Evolutionary conservation across 2,113 vertebrate species (phyloP).

Genomic region (Tragelaphus scriptus): DNA sequence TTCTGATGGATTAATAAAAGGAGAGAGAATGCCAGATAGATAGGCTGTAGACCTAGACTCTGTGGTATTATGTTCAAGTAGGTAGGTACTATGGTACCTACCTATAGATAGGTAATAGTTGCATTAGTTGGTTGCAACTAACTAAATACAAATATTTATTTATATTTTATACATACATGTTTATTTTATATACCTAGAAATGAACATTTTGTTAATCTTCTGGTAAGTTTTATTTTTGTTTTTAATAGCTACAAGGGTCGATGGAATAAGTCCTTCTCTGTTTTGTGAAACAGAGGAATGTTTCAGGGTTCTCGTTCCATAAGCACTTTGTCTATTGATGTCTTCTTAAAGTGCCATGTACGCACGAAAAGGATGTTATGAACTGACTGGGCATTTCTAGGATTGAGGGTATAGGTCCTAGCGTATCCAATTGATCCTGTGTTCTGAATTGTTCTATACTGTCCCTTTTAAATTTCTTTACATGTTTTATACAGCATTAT

Average conservation of each 20-base stretch:
- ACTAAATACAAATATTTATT: neutral
- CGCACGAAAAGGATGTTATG: neutral
- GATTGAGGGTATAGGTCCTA: neutral
- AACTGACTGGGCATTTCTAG: neutral
- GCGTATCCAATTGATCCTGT: neutral
- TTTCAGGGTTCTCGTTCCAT: neutral
- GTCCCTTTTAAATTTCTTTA: neutral
- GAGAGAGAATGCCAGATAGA: neutral
- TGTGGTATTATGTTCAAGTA: neutral
- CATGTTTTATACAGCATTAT: neutral
- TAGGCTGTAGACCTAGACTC: neutral
- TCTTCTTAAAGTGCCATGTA: neutral
- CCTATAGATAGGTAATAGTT: neutral
- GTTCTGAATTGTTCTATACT: neutral
- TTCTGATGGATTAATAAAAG: neutral
- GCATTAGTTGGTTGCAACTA: neutral
- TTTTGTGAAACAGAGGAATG: neutral
- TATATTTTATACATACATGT: neutral
- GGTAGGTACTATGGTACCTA: no score
- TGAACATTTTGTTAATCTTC: neutral
- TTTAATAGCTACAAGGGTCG: neutral
- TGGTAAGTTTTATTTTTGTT: conserved; percentile 16
- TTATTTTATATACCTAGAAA: neutral
- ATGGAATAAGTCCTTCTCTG: neutral
- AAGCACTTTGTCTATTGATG: neutral